Base-by-base conservation (phyloP, 2,113 vertebrate genomes). In the Megalops atlanticus region DNA sequence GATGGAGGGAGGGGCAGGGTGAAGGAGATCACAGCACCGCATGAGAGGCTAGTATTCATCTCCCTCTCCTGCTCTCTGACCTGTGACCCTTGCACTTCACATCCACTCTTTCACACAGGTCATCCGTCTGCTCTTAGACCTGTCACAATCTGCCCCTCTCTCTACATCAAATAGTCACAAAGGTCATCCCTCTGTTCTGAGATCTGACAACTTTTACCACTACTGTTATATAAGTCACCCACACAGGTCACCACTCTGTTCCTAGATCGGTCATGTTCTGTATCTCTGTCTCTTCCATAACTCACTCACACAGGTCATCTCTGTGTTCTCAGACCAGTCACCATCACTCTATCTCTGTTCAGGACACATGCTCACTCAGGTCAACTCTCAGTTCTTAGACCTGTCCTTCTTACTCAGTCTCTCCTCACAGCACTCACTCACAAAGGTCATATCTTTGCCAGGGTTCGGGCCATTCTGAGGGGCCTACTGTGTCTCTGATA, bases 101-200 rank as follows among this genome's bases (percentile, higher is more conserved):
- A 24, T 58, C 52, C 21, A 24, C 18, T 24, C 7, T 15, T 18
- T n/a, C 21, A 24, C n/a, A 18, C 43, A 45, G 14, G 6, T 45
- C 7, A 6, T 10, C 14, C 43, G 43, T 14, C 43, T 45, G 14
- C 43, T 45, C 43, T 6, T 45, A 45, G 43, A 10, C 43, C n/a
- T n/a, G n/a, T n/a, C n/a, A n/a, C n/a, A n/a, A n/a, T n/a, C n/a
- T n/a, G n/a, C n/a, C n/a, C n/a, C n/a, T n/a, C n/a, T n/a, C n/a
- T n/a, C n/a, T n/a, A n/a, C n/a, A 45, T 45, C 43, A 6, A 45
- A 45, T 45, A 14, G 47, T 49, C 12, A 49, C 69, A 71, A 12
- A 73, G 43, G 58, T 52, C 24, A 24, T 88, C 86, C 91, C 85
- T 87, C 36, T 87, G 76, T 82, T 85, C 82, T 73, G 85, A 78